phyloP scores from a whole-genome alignment of 35 echinoderm and acorn worm genomes.

The Lytechinus variegatus region DNA sequence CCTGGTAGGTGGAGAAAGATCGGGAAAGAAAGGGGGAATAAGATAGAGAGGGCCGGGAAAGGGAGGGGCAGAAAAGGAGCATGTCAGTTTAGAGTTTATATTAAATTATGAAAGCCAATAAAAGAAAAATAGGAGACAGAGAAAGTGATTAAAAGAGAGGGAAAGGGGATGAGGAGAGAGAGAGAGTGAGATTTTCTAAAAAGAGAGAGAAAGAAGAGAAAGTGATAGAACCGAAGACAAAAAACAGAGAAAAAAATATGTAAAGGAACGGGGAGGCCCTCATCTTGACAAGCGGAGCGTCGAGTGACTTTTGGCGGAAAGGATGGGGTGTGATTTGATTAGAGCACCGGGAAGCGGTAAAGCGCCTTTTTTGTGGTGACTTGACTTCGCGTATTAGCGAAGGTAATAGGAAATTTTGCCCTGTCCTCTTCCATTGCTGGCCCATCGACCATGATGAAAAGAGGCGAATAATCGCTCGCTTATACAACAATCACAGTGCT shows the following conservation, averaged over 20 bases:
- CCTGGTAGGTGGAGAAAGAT: too few species aligned
- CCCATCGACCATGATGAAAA: background rate
- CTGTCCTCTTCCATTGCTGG: background rate
- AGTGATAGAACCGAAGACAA: too few species aligned
- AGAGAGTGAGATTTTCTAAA: too few species aligned
- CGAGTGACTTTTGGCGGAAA: conserved; percentile 16
- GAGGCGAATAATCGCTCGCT: background rate
- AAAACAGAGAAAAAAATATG: background rate
- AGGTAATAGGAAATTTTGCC: background rate
- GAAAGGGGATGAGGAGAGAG: background rate
- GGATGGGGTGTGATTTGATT: conserved; percentile 9
- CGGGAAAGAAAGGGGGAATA: too few species aligned
- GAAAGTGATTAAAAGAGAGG: background rate
- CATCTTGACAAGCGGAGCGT: background rate
- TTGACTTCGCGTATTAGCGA: conserved; percentile 9
- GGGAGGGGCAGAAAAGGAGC: too few species aligned
- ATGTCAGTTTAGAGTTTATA: too few species aligned
- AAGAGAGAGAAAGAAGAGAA: too few species aligned
- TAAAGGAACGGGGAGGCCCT: background rate
- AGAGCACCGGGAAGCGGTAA: background rate
- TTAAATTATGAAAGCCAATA: too few species aligned
- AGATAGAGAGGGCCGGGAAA: too few species aligned
- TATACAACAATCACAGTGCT: conserved; percentile 18
- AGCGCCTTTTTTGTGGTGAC: conserved; percentile 1
- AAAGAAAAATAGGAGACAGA: background rate